phyloP scores from a whole-genome alignment of 1,140 invertebrate species.

The Bombus terrestris region DNA sequence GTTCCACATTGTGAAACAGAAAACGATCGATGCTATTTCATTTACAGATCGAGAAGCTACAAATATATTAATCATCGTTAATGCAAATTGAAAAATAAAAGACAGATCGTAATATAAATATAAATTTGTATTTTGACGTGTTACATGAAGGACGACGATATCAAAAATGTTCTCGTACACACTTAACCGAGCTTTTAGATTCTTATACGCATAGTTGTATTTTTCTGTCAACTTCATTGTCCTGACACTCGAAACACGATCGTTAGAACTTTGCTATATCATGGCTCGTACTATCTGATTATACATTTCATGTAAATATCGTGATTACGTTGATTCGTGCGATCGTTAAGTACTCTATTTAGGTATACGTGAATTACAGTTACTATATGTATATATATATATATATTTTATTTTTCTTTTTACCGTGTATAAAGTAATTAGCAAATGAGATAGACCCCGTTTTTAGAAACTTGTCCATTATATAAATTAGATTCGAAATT shows the following conservation, averaged over 20 bases:
- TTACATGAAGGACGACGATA: neutral
- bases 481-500: too few relatives aligned
- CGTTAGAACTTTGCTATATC: neutral
- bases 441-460: neutral
- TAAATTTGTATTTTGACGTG: neutral
- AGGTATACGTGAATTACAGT: neutral
- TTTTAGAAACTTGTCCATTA: too few relatives aligned
- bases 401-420: neutral
- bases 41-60: neutral
- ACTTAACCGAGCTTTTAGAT: neutral
- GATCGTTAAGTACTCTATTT: conserved; percentile 14
- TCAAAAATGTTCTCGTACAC: neutral
- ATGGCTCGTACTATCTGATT: neutral
- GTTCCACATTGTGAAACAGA: neutral
- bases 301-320: neutral
- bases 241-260: neutral
- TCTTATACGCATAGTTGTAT: neutral
- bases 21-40: neutral
- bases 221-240: neutral
- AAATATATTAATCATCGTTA: neutral
- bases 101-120: neutral
- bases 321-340: neutral
- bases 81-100: neutral
- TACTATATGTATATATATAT: neutral
- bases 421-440: neutral